A percentile compares a stretch with the other conserved stretches of the same genome.
phyloP scores from a whole-genome alignment of 1,140 invertebrate species.

The Trachelipus rathkii region DNA sequence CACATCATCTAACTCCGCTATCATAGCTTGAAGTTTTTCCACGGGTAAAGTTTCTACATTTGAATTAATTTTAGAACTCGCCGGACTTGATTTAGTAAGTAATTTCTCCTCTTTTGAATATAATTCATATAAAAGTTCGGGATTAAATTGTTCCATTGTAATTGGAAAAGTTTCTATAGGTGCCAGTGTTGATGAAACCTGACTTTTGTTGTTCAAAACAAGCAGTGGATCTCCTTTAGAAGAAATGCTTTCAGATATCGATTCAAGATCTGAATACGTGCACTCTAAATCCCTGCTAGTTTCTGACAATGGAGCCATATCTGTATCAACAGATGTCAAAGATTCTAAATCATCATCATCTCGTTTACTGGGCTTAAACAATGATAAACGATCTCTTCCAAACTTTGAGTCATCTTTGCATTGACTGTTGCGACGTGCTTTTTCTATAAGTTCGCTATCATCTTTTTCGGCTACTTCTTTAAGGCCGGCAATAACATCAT shows the following conservation, averaged over 20 bases:
- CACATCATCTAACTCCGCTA: constrained; percentile 43
- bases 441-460: constrained; percentile 30
- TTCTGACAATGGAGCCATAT: constrained; percentile 43
- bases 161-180: constrained; percentile 16
- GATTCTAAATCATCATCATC: constrained; percentile 45
- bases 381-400: constrained; percentile 30
- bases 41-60: constrained; percentile 32
- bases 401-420: constrained; percentile 21
- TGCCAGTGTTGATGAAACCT: not conserved
- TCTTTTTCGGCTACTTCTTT: constrained; percentile 41
- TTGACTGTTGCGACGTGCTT: constrained; percentile 21
- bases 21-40: constrained; percentile 44
- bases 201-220: constrained; percentile 3
- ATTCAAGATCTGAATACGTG: constrained; percentile 42
- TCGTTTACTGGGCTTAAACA: constrained; percentile 30
- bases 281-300: constrained; percentile 40
- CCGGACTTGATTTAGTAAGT: not conserved
- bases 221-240: constrained; percentile 32
- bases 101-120: not conserved
- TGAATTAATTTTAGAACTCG: not conserved
- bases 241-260: constrained; percentile 39
- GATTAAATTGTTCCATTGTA: constrained; percentile 24
- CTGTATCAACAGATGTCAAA: constrained; percentile 38
- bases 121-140: not conserved
- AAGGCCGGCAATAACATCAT: constrained; percentile 41